Conservation (phyloP, 2,888 invertebrate species). For the Acheta domesticus region DNA sequence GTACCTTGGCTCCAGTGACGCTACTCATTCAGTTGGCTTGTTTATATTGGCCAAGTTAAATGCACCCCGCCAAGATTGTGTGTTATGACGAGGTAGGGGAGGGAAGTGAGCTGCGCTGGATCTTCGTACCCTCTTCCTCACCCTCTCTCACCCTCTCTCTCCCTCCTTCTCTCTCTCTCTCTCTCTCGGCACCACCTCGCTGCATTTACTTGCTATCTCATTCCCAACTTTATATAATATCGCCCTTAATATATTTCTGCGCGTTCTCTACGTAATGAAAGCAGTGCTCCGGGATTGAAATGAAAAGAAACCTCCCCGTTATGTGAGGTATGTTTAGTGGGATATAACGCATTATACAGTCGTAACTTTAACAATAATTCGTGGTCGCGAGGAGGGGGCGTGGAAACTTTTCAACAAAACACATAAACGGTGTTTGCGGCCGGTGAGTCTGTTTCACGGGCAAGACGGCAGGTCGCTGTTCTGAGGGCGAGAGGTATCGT, state of each 20-base stretch:
- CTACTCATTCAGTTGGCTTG: not conserved
- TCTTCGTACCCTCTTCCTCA: not conserved
- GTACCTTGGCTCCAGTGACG: not conserved
- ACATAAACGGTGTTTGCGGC: not conserved
- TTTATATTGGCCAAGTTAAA: slow-evolving; percentile 9
- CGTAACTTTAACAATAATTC: slow-evolving; percentile 11
- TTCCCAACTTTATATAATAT: slow-evolving; percentile 10
- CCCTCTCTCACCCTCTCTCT: not conserved
- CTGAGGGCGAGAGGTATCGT: not conserved
- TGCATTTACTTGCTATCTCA: not conserved
- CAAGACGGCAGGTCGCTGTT: not conserved
- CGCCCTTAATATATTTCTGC: not conserved
- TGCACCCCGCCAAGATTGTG: slow-evolving; percentile 18
- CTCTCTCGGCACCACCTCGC: not conserved
- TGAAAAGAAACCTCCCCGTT: not conserved
- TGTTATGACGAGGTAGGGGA: slow-evolving; percentile 18
- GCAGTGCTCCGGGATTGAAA: not conserved
- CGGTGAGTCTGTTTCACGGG: not conserved
- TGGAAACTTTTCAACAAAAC: slow-evolving; percentile 18
- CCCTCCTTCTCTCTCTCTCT: not conserved
- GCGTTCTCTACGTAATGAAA: slow-evolving; percentile 2
- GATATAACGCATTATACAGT: slow-evolving; percentile 8
- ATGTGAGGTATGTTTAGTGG: slow-evolving; percentile 7
- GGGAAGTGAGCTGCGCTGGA: not conserved
- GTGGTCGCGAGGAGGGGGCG: not conserved